A percentile compares a stretch with the other conserved stretches of the same genome.
phyloP scores from a whole-genome alignment of 2,888 invertebrate species.

The Ferdinandea cuprea region DNA sequence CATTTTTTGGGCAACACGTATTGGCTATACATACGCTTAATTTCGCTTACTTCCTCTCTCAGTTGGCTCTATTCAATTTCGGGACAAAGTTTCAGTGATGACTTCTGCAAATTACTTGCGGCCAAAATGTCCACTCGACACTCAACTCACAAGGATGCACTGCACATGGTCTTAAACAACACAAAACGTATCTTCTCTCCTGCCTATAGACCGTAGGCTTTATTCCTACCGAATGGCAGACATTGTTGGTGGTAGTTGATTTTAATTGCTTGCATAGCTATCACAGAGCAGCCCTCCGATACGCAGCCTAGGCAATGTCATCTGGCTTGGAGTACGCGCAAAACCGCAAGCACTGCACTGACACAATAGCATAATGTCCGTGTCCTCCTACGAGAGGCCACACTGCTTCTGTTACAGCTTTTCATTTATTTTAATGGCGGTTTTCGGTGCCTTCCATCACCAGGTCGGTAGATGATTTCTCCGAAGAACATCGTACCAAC shows the following conservation, averaged over 20 bases:
- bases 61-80: too few species aligned
- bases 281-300: conserved; percentile 11
- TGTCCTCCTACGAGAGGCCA: background rate
- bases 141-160: too few species aligned
- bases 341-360: conserved; percentile 41
- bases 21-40: too few species aligned
- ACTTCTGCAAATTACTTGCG: too few species aligned
- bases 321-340: conserved; percentile 13
- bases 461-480: conserved; percentile 37
- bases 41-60: too few species aligned
- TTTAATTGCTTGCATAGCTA: conserved; percentile 33
- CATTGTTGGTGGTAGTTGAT: conserved; percentile 4
- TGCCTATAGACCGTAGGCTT: background rate
- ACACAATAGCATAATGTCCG: background rate
- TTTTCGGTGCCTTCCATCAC: conserved; percentile 30
- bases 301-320: conserved; percentile 17
- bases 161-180: too few species aligned
- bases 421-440: conserved; percentile 31
- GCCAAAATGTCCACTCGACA: too few species aligned
- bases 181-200: too few species aligned
- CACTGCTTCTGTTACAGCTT: conserved; percentile 13
- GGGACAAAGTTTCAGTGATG: too few species aligned
- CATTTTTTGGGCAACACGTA: too few species aligned
- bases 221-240: background rate
- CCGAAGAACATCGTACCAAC: conserved; percentile 9